A percentile compares a stretch with the other conserved stretches of the same genome.
phyloP scores from a whole-genome alignment of 2,797 vertebrate genomes.

The Catharus ustulatus region DNA sequence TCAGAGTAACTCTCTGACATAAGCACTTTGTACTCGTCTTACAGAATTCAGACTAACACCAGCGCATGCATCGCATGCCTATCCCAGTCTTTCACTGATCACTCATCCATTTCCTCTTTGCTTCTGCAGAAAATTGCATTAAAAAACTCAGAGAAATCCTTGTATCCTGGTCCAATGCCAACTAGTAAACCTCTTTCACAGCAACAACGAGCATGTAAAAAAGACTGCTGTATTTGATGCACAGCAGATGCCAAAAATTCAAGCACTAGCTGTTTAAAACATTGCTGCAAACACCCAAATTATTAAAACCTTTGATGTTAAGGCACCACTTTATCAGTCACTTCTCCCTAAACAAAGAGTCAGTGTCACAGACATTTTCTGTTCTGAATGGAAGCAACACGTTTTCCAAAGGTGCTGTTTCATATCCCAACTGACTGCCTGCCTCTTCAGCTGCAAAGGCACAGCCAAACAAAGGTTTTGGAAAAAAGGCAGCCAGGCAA shows the following conservation, averaged over 20 bases:
- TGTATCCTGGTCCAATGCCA: not conserved
- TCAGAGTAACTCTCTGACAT: not conserved
- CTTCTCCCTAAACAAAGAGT: not conserved
- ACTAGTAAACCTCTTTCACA: not conserved
- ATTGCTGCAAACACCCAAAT: not conserved
- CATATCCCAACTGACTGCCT: not conserved
- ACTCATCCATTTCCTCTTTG: not conserved
- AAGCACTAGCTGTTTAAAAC: not conserved
- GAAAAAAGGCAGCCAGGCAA: not conserved
- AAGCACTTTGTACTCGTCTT: not conserved
- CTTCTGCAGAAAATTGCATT: slow-evolving; percentile 16
- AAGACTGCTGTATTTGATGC: not conserved
- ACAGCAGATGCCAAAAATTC: not conserved
- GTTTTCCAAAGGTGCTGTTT: accelerated
- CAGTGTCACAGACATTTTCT: not conserved
- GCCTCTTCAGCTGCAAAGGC: not conserved
- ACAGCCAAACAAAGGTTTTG: not conserved
- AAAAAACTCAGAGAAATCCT: not conserved
- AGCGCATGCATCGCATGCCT: not conserved
- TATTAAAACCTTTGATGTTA: not conserved
- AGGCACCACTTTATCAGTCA: not conserved
- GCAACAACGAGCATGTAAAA: not conserved
- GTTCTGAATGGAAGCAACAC: not conserved
- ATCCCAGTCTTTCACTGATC: not conserved
- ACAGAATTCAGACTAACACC: not conserved